Evolutionary conservation across 2,113 vertebrate genomes (phyloP).

Genomic region (Embiotoca jacksoni): DNA sequence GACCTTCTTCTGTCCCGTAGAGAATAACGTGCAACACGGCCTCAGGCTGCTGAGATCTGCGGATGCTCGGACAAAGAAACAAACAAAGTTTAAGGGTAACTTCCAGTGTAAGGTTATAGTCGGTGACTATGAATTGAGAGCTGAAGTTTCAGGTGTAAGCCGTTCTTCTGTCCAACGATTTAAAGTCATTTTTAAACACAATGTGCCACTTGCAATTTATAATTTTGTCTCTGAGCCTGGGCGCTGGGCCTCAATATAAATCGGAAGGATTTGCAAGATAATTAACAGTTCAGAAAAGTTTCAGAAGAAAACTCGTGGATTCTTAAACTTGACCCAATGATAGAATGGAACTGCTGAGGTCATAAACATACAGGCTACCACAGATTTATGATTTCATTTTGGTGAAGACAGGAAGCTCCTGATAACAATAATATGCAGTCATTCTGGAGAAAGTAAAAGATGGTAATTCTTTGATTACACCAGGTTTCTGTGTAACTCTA

Average conservation of each 20-base stretch:
- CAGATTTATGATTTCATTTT: background rate
- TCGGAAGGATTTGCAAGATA: too few species aligned
- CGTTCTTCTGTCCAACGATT: too few species aligned
- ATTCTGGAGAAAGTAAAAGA: background rate
- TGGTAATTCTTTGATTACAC: background rate
- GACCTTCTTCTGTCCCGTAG: background rate
- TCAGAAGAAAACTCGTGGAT: too few species aligned
- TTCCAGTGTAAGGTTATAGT: background rate
- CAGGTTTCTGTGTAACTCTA: background rate
- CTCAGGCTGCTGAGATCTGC: slow-evolving; percentile 19
- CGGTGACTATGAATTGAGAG: background rate
- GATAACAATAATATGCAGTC: background rate
- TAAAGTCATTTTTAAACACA: too few species aligned
- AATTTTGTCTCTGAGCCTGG: too few species aligned
- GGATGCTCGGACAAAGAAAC: slow-evolving; percentile 27
- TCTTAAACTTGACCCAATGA: too few species aligned
- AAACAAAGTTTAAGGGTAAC: background rate
- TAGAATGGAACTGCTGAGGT: too few species aligned
- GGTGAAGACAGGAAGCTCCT: background rate
- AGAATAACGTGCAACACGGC: slow-evolving; percentile 13
- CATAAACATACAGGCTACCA: too few species aligned
- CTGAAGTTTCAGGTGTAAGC: too few species aligned
- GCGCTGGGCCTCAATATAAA: too few species aligned
- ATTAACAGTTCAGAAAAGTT: too few species aligned
- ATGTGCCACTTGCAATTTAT: too few species aligned